These are phyloP conservation scores for Microplitis deprimator DNA, from an alignment of 2,888 invertebrate species.

Conservation along the genomic window DNA sequence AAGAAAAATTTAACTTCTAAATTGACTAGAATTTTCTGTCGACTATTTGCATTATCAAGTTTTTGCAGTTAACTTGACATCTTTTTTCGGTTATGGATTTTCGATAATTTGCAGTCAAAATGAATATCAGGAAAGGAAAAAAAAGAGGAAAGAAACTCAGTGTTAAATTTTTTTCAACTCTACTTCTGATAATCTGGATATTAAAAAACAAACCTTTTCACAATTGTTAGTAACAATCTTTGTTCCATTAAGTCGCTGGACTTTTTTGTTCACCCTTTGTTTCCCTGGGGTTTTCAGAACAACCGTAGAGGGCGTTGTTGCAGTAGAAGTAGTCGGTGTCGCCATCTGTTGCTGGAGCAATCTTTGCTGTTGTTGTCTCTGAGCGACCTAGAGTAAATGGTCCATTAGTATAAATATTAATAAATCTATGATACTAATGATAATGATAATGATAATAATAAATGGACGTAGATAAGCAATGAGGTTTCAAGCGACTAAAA, in stretches of 20 bases:
- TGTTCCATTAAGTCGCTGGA: slow-evolving; percentile 69
- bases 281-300: slow-evolving; percentile 63
- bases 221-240: slow-evolving; percentile 69
- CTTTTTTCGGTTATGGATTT: too few species aligned
- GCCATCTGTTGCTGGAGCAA: slow-evolving; percentile 74
- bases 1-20: too few species aligned
- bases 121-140: too few species aligned
- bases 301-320: slow-evolving; percentile 60
- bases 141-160: too few species aligned
- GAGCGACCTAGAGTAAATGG: slow-evolving; percentile 74
- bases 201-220: slow-evolving; percentile 63
- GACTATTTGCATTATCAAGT: too few species aligned
- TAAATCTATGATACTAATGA: slow-evolving; percentile 11
- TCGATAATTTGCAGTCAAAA: too few species aligned
- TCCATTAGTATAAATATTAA: not conserved
- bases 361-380: slow-evolving; percentile 78
- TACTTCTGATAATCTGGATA: not conserved
- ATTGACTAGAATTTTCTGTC: too few species aligned
- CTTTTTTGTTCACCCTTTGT: slow-evolving; percentile 66
- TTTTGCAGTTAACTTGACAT: too few species aligned
- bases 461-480: too few species aligned
- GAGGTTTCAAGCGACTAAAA: too few species aligned
- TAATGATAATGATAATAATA: not conserved
- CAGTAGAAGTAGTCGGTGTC: slow-evolving; percentile 62
- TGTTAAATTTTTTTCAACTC: too few species aligned